Evolutionary conservation across 2,797 vertebrate genomes (phyloP), one percentile per base, ranked within the genome.

Genomic region (Neostethus bicornis): DNA sequence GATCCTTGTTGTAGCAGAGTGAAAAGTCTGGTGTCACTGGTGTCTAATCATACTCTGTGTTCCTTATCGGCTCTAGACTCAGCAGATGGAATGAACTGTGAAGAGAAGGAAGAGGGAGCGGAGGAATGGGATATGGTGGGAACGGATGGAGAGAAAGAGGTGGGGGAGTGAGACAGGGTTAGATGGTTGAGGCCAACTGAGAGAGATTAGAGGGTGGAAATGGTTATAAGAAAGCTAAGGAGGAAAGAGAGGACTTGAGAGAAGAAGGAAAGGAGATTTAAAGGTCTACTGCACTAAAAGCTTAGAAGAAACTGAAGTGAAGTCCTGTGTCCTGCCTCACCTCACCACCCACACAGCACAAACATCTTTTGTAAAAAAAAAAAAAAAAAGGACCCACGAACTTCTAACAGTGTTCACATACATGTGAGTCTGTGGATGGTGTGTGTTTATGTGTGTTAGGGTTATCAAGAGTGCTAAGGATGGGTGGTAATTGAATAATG

Each of bases 401-500:
- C 73, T 71, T 65, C 66, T 55, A 55, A 66, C 41, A 57, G 44
- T 4, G 16, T 45, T 44, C 7, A 9, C 11, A 24, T 38, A 32
- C 47, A 34, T 50, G 55, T 57, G 51, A 7, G 48, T 26, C 14
- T 44, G 63, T 38, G 24, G 42, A n/a, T 6, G 23, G 35, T 38
- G 45, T 28, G 48, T 53, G 43, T 41, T 23, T 50, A 58, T 48
- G 60, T 66, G 69, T 66, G 50, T 61, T 10, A 44, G 59, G 75
- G 79, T 84, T 79, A 82, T 79, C 73, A 72, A 58, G 65, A 72
- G 75, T 74, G 85, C 73, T 88, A 85, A 86, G 88, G 85, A 87
- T 86, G 86, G 84, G 66, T 85, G 85, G 77, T 87, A 90, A 91
- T 87, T 87, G 88, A 91, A 89, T 90, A 92, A 91, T 89, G 89